phyloP scores from a whole-genome alignment of 2,888 invertebrate species.

The Sylvicola fuscatus region DNA sequence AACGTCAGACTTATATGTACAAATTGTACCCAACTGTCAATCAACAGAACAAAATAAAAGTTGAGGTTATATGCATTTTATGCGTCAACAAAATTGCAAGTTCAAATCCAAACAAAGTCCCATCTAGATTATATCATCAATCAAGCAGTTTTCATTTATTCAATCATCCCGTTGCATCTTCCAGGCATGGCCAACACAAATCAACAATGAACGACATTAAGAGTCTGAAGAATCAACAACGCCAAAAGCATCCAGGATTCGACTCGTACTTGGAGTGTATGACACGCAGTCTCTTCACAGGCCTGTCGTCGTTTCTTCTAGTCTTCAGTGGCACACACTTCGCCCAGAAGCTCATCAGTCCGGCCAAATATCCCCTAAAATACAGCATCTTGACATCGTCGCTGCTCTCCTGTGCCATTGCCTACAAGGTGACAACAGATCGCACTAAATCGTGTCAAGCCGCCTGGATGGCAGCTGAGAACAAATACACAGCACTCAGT shows the following conservation, averaged over 20 bases:
- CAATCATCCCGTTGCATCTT: no score
- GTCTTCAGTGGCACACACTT: constrained; percentile 27
- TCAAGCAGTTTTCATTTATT: no score
- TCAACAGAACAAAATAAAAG: no score
- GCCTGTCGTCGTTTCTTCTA: constrained; percentile 13
- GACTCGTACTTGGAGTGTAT: constrained; percentile 28
- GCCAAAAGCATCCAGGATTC: constrained; percentile 25
- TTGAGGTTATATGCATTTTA: no score
- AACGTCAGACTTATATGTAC: no score
- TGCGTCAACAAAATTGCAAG: no score
- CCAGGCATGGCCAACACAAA: no score
- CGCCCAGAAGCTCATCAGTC: constrained; percentile 20
- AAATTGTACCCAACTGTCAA: no score
- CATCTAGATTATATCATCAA: no score
- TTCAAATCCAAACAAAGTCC: no score
- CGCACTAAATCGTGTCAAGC: constrained; percentile 25
- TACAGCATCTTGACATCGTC: constrained; percentile 22
- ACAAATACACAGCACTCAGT: constrained; percentile 22
- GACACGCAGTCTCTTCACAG: constrained; percentile 25
- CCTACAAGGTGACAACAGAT: constrained; percentile 22
- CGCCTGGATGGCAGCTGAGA: constrained; percentile 27
- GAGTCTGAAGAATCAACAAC: constrained; percentile 23
- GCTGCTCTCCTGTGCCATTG: constrained; percentile 15
- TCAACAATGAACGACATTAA: constrained; percentile 25
- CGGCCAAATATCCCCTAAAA: constrained; percentile 19